Percentiles rank a stretch among this genome's conserved stretches.
Evolutionary conservation across 2,888 invertebrate genomes (phyloP).

Genomic region (Melolontha melolontha): DNA sequence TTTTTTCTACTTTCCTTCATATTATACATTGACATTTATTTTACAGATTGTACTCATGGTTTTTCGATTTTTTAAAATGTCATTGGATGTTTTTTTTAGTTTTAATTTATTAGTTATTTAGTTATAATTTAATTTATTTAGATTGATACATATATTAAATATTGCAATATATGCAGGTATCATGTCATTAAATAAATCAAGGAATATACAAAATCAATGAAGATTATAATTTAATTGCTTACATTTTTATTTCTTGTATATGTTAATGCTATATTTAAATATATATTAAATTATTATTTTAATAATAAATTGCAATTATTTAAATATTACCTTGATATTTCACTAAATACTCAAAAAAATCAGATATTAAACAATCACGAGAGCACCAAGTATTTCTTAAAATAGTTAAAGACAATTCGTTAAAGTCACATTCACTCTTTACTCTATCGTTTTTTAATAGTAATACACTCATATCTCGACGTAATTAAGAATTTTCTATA

Average conservation of each 20-base stretch:
- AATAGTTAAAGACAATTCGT: constrained; percentile 52
- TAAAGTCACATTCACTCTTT: constrained; percentile 13
- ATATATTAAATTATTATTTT: background rate
- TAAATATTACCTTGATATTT: constrained; percentile 66
- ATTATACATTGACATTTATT: too few relatives aligned
- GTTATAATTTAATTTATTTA: too few relatives aligned
- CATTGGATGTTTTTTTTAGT: too few relatives aligned
- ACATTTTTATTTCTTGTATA: background rate
- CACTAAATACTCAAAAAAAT: constrained; percentile 67
- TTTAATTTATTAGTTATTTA: too few relatives aligned
- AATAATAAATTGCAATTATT: constrained; percentile 28
- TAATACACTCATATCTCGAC: constrained; percentile 34
- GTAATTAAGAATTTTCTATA: background rate
- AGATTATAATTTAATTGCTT: too few relatives aligned
- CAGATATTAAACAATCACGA: constrained; percentile 62
- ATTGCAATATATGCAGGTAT: too few relatives aligned
- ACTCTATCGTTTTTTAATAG: constrained; percentile 8
- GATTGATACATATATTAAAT: too few relatives aligned
- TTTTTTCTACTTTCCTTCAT: too few relatives aligned
- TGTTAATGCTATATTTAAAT: background rate
- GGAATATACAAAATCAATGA: too few relatives aligned
- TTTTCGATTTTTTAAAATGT: too few relatives aligned
- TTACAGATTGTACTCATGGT: too few relatives aligned
- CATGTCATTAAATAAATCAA: too few relatives aligned
- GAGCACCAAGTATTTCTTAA: constrained; percentile 58